phyloP scores from a whole-genome alignment of 2,888 invertebrate species.

The Hypomecis punctinalis region DNA sequence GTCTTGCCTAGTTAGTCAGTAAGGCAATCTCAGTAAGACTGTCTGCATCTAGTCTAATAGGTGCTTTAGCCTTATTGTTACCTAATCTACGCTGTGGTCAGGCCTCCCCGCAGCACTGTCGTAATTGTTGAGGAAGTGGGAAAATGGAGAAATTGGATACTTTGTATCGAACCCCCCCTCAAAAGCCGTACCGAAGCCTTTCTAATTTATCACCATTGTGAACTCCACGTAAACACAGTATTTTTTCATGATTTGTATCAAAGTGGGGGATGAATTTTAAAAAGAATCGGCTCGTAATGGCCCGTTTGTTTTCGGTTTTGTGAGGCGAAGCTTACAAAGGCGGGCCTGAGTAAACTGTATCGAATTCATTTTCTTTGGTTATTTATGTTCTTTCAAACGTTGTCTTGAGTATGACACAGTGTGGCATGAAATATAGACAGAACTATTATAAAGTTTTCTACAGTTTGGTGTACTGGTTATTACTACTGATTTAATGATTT shows the following conservation, averaged over 20 bases:
- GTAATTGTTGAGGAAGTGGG: slow-evolving; percentile 82
- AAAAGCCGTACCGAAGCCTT: slow-evolving; percentile 67
- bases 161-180: slow-evolving; percentile 66
- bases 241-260: slow-evolving; percentile 38
- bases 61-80: too few species aligned
- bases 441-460: too few species aligned
- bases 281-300: slow-evolving; percentile 4
- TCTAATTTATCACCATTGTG: slow-evolving; percentile 70
- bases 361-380: not conserved
- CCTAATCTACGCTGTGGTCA: slow-evolving; percentile 63
- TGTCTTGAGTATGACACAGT: not conserved
- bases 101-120: slow-evolving; percentile 67
- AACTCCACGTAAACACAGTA: slow-evolving; percentile 56
- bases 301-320: slow-evolving; percentile 6
- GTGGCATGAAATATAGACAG: not conserved
- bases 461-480: too few species aligned
- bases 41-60: too few species aligned
- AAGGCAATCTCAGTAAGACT: too few species aligned
- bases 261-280: slow-evolving; percentile 22
- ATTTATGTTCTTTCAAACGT: slow-evolving; percentile 1
- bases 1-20: too few species aligned
- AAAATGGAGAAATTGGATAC: slow-evolving; percentile 80
- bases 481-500: too few species aligned
- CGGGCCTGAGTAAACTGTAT: slow-evolving; percentile 2
- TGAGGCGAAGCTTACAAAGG: slow-evolving; percentile 7